A percentile compares a stretch with the other conserved stretches of the same genome.
phyloP scores from a whole-genome alignment of 1,140 invertebrate species.

The Macrobrachium rosenbergii region DNA sequence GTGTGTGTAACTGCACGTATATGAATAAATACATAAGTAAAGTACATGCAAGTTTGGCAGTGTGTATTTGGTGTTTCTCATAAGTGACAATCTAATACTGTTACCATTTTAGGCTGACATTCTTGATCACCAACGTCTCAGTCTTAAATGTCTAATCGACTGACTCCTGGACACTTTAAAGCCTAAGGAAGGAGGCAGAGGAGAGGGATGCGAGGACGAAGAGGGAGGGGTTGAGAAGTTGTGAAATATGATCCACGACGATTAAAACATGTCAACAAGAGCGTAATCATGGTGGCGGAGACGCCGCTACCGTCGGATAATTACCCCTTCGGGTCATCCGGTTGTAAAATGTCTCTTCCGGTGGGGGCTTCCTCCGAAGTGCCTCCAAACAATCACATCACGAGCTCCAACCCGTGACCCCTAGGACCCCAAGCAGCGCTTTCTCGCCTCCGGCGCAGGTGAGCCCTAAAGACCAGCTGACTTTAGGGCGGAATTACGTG shows the following conservation, averaged over 20 bases:
- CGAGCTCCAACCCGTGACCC: not conserved
- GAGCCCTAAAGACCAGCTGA: not conserved
- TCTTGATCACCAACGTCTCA: too few species aligned
- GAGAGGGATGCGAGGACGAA: not conserved
- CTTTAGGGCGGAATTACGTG: not conserved
- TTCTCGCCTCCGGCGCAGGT: not conserved
- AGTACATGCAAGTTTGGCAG: too few species aligned
- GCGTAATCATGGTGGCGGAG: not conserved
- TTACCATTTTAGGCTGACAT: too few species aligned
- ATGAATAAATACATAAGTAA: too few species aligned
- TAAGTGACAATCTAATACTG: too few species aligned
- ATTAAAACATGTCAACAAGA: slow-evolving; percentile 28
- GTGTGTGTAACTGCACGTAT: too few species aligned
- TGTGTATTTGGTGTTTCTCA: too few species aligned
- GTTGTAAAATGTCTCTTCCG: slow-evolving; percentile 21
- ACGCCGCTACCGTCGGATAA: slow-evolving; percentile 6
- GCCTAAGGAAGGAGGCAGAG: not conserved
- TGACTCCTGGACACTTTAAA: not conserved
- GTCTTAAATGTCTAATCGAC: too few species aligned
- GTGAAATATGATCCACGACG: slow-evolving; percentile 7
- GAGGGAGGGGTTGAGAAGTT: not conserved
- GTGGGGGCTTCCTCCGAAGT: not conserved
- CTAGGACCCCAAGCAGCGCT: not conserved
- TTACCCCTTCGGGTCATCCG: slow-evolving; percentile 18
- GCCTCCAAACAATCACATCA: slow-evolving; percentile 23